Evolutionary conservation across 1,140 invertebrate species (phyloP).

Genomic region (Pissodes strobi): DNA sequence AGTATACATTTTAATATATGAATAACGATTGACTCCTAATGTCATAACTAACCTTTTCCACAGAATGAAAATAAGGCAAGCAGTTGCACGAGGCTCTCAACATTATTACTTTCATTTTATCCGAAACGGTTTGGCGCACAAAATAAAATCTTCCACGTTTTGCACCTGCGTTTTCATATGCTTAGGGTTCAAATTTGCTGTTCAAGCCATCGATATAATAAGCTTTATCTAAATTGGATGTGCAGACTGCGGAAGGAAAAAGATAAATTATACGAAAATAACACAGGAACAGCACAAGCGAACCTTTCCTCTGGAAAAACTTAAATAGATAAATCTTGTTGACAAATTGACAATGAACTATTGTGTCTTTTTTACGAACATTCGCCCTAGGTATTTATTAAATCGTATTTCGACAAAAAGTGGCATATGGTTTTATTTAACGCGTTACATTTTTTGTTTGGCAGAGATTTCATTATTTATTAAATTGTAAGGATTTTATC

Average conservation of each 20-base stretch:
- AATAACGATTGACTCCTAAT: too few species aligned
- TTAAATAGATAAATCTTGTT: constrained; percentile 35
- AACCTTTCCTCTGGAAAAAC: constrained; percentile 23
- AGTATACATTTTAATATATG: too few species aligned
- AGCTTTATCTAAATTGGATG: constrained; percentile 36
- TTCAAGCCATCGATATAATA: constrained; percentile 33
- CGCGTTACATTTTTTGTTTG: too few species aligned
- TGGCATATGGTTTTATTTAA: too few species aligned
- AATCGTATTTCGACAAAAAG: constrained; percentile 9
- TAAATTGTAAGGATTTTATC: too few species aligned
- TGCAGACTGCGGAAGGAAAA: constrained; percentile 31
- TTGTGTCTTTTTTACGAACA: constrained; percentile 17
- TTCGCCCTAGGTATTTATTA: constrained; percentile 21
- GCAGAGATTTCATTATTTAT: too few species aligned
- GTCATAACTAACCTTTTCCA: too few species aligned
- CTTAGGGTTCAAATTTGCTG: constrained; percentile 27
- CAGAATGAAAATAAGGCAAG: too few species aligned
- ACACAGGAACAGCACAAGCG: constrained; percentile 14
- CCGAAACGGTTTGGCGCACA: constrained; percentile 23
- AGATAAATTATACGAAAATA: constrained; percentile 35
- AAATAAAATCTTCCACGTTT: constrained; percentile 34
- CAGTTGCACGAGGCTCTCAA: constrained; percentile 25
- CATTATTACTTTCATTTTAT: constrained; percentile 34
- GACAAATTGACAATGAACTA: constrained; percentile 35
- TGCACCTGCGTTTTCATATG: constrained; percentile 38